phyloP scores from a whole-genome alignment of 2,797 vertebrate genomes.

The Acanthiza pusilla region DNA sequence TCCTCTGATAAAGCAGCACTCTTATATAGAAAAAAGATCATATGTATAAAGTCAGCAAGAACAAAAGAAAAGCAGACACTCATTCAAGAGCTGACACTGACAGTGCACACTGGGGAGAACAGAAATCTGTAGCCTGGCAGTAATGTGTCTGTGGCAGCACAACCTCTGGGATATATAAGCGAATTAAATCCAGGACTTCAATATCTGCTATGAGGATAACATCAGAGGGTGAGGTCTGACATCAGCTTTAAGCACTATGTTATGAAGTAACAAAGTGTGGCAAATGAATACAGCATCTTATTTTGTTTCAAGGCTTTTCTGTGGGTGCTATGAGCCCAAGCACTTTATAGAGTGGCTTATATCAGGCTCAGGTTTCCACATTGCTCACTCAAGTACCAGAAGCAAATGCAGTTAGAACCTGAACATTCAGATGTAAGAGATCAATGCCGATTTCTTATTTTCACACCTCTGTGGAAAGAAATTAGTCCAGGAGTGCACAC shows the following conservation, averaged over 20 bases:
- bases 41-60: background rate
- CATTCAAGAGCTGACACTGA: background rate
- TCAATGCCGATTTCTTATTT: background rate
- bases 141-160: background rate
- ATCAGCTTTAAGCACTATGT: background rate
- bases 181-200: background rate
- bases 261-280: background rate
- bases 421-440: background rate
- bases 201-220: background rate
- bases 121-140: background rate
- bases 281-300: background rate
- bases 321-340: background rate
- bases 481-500: accelerated
- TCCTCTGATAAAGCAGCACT: background rate
- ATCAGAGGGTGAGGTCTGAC: background rate
- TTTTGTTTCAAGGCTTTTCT: background rate
- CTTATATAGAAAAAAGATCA: background rate
- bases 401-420: background rate
- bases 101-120: background rate
- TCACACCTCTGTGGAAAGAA: background rate
- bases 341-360: background rate
- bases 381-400: background rate
- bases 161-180: background rate
- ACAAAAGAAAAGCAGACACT: background rate
- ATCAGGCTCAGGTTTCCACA: background rate